Conservation (phyloP, 1,140 invertebrate species). For the Saccostrea cuccullata region DNA sequence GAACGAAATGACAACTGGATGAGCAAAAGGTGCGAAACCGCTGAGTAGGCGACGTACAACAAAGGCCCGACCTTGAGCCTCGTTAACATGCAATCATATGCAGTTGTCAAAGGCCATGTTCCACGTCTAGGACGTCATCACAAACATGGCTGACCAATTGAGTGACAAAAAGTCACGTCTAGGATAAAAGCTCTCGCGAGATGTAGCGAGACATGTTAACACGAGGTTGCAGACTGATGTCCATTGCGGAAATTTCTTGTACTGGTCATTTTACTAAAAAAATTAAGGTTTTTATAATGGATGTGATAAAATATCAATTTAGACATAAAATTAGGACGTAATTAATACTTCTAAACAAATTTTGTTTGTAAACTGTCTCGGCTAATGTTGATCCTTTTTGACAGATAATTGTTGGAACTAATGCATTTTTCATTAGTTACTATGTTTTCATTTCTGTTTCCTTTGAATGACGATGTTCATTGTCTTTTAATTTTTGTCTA, state of each 20-base stretch:
- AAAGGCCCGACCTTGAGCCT: constrained; percentile 12
- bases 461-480: neutral
- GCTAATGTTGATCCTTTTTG: constrained; percentile 8
- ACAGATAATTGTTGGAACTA: constrained; percentile 14
- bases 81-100: constrained; percentile 34
- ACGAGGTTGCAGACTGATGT: constrained; percentile 20
- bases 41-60: neutral
- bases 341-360: constrained; percentile 22
- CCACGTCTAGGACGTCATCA: neutral
- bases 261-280: constrained; percentile 19
- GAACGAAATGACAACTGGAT: neutral
- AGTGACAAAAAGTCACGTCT: constrained; percentile 37
- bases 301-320: constrained; percentile 36
- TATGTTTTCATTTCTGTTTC: neutral
- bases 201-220: constrained; percentile 35
- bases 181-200: constrained; percentile 34
- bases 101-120: constrained; percentile 32
- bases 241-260: constrained; percentile 11
- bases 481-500: neutral
- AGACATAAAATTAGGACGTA: constrained; percentile 17
- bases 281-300: too few relatives aligned
- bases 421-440: neutral
- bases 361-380: constrained; percentile 21
- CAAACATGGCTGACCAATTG: constrained; percentile 9
- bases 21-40: constrained; percentile 19